Conservation (phyloP, 1,140 invertebrate genomes). For the Conopomorpha cramerella region DNA sequence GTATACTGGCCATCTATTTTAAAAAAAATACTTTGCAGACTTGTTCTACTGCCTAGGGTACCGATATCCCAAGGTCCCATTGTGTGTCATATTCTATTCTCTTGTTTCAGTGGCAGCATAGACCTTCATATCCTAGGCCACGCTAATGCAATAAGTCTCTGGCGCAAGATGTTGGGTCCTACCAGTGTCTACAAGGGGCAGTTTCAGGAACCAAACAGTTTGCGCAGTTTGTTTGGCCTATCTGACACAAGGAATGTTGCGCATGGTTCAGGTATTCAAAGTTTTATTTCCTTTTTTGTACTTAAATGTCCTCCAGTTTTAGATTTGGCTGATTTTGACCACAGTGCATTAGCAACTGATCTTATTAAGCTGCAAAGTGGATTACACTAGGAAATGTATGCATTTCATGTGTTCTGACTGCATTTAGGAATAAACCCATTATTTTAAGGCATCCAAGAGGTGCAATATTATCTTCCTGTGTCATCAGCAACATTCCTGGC, state of each 20-base stretch:
- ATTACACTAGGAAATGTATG: too few species aligned
- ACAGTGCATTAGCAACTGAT: constrained; percentile 1
- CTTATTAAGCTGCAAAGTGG: too few species aligned
- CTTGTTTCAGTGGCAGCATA: constrained; percentile 74
- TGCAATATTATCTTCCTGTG: too few species aligned
- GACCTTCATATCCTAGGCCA: constrained; percentile 78
- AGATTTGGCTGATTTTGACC: background rate
- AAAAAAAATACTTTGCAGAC: constrained; percentile 2
- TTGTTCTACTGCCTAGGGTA: constrained; percentile 1
- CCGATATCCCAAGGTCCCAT: background rate
- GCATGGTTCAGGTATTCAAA: constrained; percentile 81
- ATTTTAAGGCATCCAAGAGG: too few species aligned
- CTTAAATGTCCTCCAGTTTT: constrained; percentile 1
- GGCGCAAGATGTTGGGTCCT: constrained; percentile 85
- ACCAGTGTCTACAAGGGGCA: constrained; percentile 85
- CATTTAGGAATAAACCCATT: too few species aligned
- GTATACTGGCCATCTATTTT: too few species aligned
- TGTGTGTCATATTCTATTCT: background rate
- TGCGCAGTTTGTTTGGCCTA: constrained; percentile 82
- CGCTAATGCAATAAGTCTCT: constrained; percentile 75
- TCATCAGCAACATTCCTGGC: too few species aligned
- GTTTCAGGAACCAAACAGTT: constrained; percentile 74
- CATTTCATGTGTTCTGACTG: too few species aligned
- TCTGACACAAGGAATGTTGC: constrained; percentile 92
- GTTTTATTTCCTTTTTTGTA: constrained; percentile 2